Percentiles rank a stretch among this genome's conserved stretches.
phyloP scores from a whole-genome alignment of 1,140 invertebrate species.

The Atopsyche davidsoni region DNA sequence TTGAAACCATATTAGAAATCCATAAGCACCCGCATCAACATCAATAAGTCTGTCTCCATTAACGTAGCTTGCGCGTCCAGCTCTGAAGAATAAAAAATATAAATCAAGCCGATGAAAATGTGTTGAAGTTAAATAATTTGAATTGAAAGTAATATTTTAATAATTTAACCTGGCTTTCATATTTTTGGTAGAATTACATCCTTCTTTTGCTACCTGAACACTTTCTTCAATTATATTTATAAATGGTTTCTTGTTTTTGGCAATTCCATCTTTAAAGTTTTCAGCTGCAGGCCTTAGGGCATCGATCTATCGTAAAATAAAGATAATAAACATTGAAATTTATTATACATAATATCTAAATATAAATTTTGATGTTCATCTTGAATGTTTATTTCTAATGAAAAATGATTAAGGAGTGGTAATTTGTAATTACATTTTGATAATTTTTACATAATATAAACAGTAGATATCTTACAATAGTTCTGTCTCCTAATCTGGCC shows the following conservation, averaged over 20 bases:
- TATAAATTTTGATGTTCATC: too few species aligned
- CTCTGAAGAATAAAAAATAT: constrained; percentile 38
- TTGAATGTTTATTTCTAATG: too few species aligned
- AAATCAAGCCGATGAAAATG: constrained; percentile 5
- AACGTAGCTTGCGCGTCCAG: constrained; percentile 58
- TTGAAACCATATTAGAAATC: constrained; percentile 53
- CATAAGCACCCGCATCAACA: constrained; percentile 65
- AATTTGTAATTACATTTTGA: too few species aligned
- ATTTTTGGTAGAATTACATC: constrained; percentile 48
- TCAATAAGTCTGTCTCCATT: constrained; percentile 45
- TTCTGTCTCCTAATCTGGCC: constrained; percentile 67
- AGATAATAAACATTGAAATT: constrained; percentile 11
- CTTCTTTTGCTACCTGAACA: constrained; percentile 37
- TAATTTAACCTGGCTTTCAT: constrained; percentile 51
- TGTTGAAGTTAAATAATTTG: not conserved
- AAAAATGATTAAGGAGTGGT: too few species aligned
- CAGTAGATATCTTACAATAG: constrained; percentile 55
- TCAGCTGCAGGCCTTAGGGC: constrained; percentile 22
- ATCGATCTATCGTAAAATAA: constrained; percentile 19
- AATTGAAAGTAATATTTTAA: not conserved
- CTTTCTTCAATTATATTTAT: constrained; percentile 33
- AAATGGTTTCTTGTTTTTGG: not conserved
- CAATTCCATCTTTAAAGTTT: constrained; percentile 17
- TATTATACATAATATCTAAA: too few species aligned
- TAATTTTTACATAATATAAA: not conserved